Percentiles rank a stretch among this genome's conserved stretches.
These are phyloP conservation scores for Phenacoccus solenopsis DNA, from an alignment of 1,140 invertebrate genomes.

Conservation along the genomic window DNA sequence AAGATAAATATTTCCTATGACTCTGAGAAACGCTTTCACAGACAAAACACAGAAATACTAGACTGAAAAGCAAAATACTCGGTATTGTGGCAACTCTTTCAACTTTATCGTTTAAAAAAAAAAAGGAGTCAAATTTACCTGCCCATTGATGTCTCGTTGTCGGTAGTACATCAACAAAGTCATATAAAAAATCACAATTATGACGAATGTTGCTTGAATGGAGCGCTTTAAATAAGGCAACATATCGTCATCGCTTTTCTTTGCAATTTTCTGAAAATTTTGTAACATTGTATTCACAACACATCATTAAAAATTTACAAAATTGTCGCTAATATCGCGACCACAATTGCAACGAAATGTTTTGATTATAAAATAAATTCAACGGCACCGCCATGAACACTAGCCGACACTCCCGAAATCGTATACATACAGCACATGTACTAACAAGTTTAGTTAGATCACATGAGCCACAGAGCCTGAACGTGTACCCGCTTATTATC, in stretches of 20 bases:
- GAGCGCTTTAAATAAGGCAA: conserved; percentile 1
- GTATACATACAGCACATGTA: not conserved
- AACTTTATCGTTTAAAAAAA: not conserved
- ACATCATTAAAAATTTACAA: not conserved
- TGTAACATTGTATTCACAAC: not conserved
- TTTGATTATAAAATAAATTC: too few species aligned
- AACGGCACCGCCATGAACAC: not conserved
- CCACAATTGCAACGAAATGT: too few species aligned
- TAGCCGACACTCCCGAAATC: too few species aligned
- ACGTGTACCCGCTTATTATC: too few species aligned
- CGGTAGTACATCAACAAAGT: not conserved
- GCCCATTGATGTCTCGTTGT: not conserved
- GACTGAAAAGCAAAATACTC: too few species aligned
- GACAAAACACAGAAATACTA: too few species aligned
- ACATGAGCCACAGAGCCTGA: too few species aligned
- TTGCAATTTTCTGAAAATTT: conserved; percentile 1
- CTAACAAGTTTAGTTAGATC: too few species aligned
- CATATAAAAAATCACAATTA: conserved; percentile 10
- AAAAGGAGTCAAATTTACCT: not conserved
- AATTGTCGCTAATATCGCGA: too few species aligned
- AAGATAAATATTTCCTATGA: too few species aligned
- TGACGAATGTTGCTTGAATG: not conserved
- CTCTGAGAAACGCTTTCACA: too few species aligned
- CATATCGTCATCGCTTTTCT: not conserved
- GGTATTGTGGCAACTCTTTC: too few species aligned